These are phyloP conservation scores for Lapara coniferarum DNA, from an alignment of 2,888 invertebrate species.

Conservation along the genomic window DNA sequence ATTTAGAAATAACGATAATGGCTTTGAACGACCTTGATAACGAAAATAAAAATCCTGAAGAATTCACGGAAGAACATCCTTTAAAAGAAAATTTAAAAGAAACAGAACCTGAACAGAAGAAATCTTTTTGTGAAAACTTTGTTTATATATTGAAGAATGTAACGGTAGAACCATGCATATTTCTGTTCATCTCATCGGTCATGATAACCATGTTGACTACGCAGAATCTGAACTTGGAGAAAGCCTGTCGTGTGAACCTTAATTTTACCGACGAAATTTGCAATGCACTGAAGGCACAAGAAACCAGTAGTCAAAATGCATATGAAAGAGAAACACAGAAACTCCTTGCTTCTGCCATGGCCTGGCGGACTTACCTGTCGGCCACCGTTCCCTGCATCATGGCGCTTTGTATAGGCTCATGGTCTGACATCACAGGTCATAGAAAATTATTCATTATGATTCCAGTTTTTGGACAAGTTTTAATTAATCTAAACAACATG, in stretches of 20 bases:
- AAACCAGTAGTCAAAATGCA: conserved; percentile 79
- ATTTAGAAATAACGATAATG: conserved; percentile 28
- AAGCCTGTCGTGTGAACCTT: conserved; percentile 92
- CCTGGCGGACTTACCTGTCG: conserved; percentile 92
- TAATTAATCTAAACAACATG: conserved; percentile 88
- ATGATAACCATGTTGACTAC: conserved; percentile 87
- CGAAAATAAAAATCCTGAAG: conserved; percentile 28
- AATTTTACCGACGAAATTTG: conserved; percentile 88
- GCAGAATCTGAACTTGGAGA: conserved; percentile 91
- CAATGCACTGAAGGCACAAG: conserved; percentile 86
- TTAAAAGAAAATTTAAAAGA: conserved; percentile 34
- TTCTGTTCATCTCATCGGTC: conserved; percentile 53
- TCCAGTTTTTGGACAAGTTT: conserved; percentile 88
- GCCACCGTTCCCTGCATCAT: conserved; percentile 89
- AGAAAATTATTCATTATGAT: conserved; percentile 89
- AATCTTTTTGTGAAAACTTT: conserved; percentile 47
- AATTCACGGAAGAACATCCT: conserved; percentile 39
- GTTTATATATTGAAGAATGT: conserved; percentile 48
- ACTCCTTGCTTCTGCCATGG: conserved; percentile 88
- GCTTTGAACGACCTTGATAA: conserved; percentile 26
- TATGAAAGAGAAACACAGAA: conserved; percentile 86
- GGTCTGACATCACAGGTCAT: conserved; percentile 86
- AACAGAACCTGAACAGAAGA: conserved; percentile 35
- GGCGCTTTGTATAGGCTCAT: conserved; percentile 91
- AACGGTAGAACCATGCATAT: conserved; percentile 66